Evolutionary conservation across 2,888 invertebrate species (phyloP), one percentile per base, ranked within the genome.

Genomic region (Zelleria hepariella): DNA sequence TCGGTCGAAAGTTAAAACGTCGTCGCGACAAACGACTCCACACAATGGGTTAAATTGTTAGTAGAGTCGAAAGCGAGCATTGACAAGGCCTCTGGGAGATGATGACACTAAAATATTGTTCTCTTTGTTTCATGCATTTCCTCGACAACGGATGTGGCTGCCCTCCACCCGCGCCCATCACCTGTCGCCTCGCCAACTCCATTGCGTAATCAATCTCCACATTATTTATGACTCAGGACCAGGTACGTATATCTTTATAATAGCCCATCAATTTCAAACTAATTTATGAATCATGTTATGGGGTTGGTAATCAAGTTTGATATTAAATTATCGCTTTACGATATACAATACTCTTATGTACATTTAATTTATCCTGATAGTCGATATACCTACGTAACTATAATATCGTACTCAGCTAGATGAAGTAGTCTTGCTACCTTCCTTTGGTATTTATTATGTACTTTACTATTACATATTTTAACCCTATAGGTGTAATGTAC

Each of bases 91-190:
- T 18, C 23, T 8, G 2, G 2, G 52, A 49, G 32, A 51, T 51
- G 51, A 51, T 21, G 51, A 51, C 51, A 23, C 23, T 23, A 53
- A 53, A 53, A 24, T 53, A 53, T 53, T 53, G 25, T 42, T 48
- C 18, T 54, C 48, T 76, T 81, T 83, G 75, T 86, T 86, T 70
- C 85, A 85, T 77, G 84, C 78, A 62, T 60, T 63, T 62, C 69
- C 67, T 63, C 61, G 59, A 62, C 59, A 60, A 52, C 58, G 51
- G 49, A 58, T 61, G 65, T 57, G 54, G 26, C 51, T 51, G 51
- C 10, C 10, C 25, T 10, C 32, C 8, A 27, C 5, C 21, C 5
- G 24, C 48, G 6, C 48, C 23, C 21, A 52, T 24, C 52, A 52
- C 23, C 53, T 15, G 25, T n/a, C n/a, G n/a, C n/a, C 7, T 23